Percentiles rank a stretch among this genome's conserved stretches.
Conservation (phyloP, 2,888 invertebrate genomes). For the Bombyx huttoni region DNA sequence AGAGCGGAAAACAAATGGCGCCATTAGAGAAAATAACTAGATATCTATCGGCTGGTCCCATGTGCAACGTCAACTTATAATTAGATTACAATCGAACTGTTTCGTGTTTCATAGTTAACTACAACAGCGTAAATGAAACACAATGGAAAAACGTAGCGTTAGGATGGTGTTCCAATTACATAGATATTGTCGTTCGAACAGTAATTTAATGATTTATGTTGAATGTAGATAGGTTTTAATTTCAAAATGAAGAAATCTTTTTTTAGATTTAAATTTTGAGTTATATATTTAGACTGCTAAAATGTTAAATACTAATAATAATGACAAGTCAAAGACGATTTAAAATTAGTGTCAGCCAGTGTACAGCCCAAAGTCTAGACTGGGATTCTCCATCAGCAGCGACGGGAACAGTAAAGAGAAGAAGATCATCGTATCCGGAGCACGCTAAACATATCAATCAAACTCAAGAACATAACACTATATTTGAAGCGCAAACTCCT, state of each 20-base stretch:
- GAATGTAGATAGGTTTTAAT: neutral
- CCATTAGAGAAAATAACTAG: conserved; percentile 47
- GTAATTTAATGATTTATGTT: neutral
- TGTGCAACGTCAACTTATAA: conserved; percentile 56
- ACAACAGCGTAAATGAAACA: conserved; percentile 17
- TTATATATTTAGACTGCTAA: conserved; percentile 8
- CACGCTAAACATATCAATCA: conserved; percentile 25
- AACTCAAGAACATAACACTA: conserved; percentile 27
- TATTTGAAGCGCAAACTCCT: conserved; percentile 51
- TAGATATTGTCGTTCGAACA: neutral
- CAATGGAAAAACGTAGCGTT: conserved; percentile 17
- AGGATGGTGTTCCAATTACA: conserved; percentile 29
- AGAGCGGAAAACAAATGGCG: conserved; percentile 31
- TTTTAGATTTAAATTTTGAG: neutral
- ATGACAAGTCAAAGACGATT: conserved; percentile 69
- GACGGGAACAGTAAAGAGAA: conserved; percentile 81
- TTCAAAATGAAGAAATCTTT: neutral
- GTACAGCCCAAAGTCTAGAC: conserved; percentile 63
- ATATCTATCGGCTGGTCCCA: conserved; percentile 34
- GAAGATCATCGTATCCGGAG: conserved; percentile 72
- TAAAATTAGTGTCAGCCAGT: conserved; percentile 53
- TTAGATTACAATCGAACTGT: conserved; percentile 60
- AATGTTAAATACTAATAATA: conserved; percentile 43
- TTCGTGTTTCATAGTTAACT: conserved; percentile 45
- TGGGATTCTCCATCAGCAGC: conserved; percentile 81